These are phyloP conservation scores for Lumbricus terrestris DNA, from an alignment of 2,888 invertebrate genomes.

Conservation along the genomic window DNA sequence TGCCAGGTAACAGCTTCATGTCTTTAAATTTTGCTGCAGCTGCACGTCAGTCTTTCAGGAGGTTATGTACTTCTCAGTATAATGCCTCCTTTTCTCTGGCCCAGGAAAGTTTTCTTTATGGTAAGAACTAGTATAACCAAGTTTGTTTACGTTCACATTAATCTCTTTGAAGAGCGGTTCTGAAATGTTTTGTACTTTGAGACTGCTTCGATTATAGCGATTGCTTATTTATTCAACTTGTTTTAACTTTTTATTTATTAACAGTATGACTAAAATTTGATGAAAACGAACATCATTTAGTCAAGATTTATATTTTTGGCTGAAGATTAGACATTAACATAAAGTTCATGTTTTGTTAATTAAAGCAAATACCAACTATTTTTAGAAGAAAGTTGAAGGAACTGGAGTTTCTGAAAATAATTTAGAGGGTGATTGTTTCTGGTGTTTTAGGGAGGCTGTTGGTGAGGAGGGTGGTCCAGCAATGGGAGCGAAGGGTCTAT, in stretches of 20 bases:
- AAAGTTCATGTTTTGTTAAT: not conserved
- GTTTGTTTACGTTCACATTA: not conserved
- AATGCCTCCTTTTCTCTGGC: too few relatives aligned
- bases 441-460: conserved; percentile 65
- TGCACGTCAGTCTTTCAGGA: not conserved
- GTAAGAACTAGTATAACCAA: not conserved
- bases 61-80: not conserved
- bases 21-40: not conserved
- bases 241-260: too few relatives aligned
- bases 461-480: conserved; percentile 79
- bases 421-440: not conserved
- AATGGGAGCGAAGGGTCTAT: conserved; percentile 98
- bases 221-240: not conserved
- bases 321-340: not conserved
- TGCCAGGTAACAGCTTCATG: conserved; percentile 68
- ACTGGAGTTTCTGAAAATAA: not conserved
- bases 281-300: too few relatives aligned
- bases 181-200: not conserved
- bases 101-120: not conserved
- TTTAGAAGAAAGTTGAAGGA: not conserved
- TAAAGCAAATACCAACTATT: not conserved
- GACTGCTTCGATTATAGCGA: not conserved
- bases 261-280: too few relatives aligned
- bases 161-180: not conserved
- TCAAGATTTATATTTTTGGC: too few relatives aligned